phyloP scores from a whole-genome alignment of 2,888 invertebrate species.

The Elysia crispata region DNA sequence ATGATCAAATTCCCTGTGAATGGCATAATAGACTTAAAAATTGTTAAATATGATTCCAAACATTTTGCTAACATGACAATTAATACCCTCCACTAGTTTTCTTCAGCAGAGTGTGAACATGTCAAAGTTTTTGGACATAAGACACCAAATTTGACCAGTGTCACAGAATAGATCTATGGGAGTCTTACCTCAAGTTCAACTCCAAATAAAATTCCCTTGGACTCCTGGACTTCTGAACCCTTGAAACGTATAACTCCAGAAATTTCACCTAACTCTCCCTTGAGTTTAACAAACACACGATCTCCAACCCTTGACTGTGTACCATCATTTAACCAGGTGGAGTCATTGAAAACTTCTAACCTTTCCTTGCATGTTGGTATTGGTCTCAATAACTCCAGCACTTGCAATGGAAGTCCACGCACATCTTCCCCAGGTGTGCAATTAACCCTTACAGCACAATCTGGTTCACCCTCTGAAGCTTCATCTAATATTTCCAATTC shows the following conservation, averaged over 20 bases:
- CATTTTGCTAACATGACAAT: too few species aligned
- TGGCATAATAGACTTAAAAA: too few species aligned
- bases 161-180: too few species aligned
- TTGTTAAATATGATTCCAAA: too few species aligned
- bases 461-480: too few species aligned
- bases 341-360: conserved; percentile 61
- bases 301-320: conserved; percentile 59
- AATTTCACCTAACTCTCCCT: conserved; percentile 60
- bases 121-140: too few species aligned
- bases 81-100: too few species aligned
- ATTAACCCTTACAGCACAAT: conserved; percentile 42
- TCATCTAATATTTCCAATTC: conserved; percentile 41
- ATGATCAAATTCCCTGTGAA: too few species aligned
- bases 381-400: conserved; percentile 57
- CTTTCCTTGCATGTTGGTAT: conserved; percentile 69
- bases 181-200: conserved; percentile 66
- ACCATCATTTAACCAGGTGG: conserved; percentile 67
- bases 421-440: conserved; percentile 54
- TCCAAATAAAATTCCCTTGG: conserved; percentile 69
- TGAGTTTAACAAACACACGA: conserved; percentile 64
- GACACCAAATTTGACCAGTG: too few species aligned
- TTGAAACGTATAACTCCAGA: conserved; percentile 64
- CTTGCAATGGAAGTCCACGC: too few species aligned
- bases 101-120: too few species aligned
- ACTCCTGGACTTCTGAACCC: conserved; percentile 59